phyloP scores from a whole-genome alignment of 2,113 vertebrate species.

The Hyperopisus bebe region DNA sequence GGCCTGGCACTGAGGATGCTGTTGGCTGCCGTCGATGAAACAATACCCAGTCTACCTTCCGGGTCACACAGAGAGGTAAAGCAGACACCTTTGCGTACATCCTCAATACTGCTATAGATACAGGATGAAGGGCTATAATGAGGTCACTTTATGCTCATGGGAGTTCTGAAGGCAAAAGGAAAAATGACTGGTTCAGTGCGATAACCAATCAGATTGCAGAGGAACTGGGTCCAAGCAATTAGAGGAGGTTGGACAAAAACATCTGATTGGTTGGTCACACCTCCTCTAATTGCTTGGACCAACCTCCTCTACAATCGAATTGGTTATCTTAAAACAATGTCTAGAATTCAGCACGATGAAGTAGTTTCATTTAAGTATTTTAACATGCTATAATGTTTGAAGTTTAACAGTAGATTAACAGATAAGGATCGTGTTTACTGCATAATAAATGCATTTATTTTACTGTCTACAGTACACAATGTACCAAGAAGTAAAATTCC shows the following conservation, averaged over 20 bases:
- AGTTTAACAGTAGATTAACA: not conserved
- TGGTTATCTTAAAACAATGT: not conserved
- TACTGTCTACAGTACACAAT: not conserved
- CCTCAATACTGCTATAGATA: not conserved
- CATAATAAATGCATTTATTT: not conserved
- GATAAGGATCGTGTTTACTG: not conserved
- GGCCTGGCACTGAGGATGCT: constrained; percentile 89
- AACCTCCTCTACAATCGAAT: no score
- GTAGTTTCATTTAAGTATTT: not conserved
- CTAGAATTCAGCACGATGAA: not conserved
- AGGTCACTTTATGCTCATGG: not conserved
- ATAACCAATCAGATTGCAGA: no score
- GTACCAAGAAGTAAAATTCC: not conserved
- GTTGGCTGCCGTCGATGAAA: constrained; percentile 93
- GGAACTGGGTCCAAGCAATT: no score
- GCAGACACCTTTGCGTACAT: not conserved
- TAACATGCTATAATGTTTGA: not conserved
- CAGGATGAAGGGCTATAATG: not conserved
- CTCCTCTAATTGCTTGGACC: no score
- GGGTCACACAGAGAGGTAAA: constrained; percentile 94
- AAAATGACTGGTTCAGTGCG: no score
- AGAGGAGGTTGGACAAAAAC: no score
- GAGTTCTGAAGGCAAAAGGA: no score
- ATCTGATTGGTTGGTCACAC: no score
- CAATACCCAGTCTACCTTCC: constrained; percentile 81